Base-by-base conservation (phyloP, 2,797 vertebrate genomes). In the Hyperoplus immaculatus region DNA sequence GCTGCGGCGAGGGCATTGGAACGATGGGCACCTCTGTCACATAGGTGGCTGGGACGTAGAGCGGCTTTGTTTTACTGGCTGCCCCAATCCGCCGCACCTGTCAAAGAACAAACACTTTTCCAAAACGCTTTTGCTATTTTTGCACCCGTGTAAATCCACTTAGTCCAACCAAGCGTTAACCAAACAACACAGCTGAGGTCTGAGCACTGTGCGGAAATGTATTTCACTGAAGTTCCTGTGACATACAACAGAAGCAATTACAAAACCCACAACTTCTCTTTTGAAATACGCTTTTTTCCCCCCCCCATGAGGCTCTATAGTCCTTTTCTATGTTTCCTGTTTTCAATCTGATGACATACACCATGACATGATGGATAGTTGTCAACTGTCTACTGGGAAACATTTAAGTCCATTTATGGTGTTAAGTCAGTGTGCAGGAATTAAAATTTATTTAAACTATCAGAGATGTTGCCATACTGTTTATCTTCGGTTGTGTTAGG, bases 21-120 rank as follows among this genome's bases (percentile, higher is more conserved):
- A 78, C 84, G n/a, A 93, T 90, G 5, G 94, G 92, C 70, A 97
- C 93, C 90, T 97, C 96, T 0, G 84, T 93, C 92, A 98, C 92
- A 8, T 97, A 98, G 0, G 95, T 95, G 39, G 97, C 96, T 0
- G 97, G 97, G 1, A 97, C 95, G 14, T 97, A 97, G 86, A 99
- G 60, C 6, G 97, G 96, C 77, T 93, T 94, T 56, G 94, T 94
- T 81, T 94, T 95, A 47, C 86, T 91, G 69, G 94, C 90, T 3
- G 94, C 94, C 0, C 95, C 94, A 0, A 97, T 93, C 81, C 94
- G 90, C 41, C 95, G 94, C 46, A 96, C 97, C 94, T 94, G 84
- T 39, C 49, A 56, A 63, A 73, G 29, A 62, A 66, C 4, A 79
- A 58, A 84, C 49, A 66, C 4, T 73, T 66, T 73, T 72, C 7